Conservation (phyloP, 2,797 vertebrate species). For the Acanthurus lineatus region DNA sequence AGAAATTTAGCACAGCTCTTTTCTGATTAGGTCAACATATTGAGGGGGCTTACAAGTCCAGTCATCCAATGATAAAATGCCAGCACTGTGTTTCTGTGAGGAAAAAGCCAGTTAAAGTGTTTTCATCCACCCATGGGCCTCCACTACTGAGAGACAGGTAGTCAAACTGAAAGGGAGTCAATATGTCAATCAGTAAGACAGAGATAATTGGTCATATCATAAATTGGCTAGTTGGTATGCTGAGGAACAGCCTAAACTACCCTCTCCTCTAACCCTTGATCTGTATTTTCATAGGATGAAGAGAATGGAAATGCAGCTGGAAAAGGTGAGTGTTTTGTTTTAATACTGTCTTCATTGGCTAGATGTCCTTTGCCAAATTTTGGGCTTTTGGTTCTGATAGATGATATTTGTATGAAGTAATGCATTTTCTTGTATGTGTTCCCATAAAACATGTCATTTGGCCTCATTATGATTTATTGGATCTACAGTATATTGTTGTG, state of each 20-base stretch:
- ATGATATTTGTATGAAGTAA: not conserved
- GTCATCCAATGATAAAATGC: no score
- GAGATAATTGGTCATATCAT: not conserved
- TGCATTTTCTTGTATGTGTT: not conserved
- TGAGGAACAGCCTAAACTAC: not conserved
- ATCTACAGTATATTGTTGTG: not conserved
- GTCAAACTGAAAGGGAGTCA: not conserved
- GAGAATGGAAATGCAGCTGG: conserved; percentile 74
- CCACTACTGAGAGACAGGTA: not conserved
- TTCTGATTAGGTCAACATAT: no score
- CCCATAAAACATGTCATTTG: not conserved
- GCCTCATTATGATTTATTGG: not conserved
- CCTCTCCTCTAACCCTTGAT: conserved; percentile 13
- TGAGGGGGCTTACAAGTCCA: no score
- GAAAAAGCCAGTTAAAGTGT: no score
- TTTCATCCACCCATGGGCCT: no score
- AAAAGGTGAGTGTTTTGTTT: conserved; percentile 60
- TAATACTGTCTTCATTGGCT: not conserved
- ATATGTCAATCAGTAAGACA: conserved; percentile 6
- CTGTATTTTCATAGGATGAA: conserved; percentile 69
- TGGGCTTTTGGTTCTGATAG: not conserved
- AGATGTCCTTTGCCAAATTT: not conserved
- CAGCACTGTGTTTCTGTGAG: no score
- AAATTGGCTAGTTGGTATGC: not conserved
- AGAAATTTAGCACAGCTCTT: no score